Evolutionary conservation across 2,888 invertebrate species (phyloP), one percentile per base, ranked within the genome.

Genomic region (Atherix ibis): DNA sequence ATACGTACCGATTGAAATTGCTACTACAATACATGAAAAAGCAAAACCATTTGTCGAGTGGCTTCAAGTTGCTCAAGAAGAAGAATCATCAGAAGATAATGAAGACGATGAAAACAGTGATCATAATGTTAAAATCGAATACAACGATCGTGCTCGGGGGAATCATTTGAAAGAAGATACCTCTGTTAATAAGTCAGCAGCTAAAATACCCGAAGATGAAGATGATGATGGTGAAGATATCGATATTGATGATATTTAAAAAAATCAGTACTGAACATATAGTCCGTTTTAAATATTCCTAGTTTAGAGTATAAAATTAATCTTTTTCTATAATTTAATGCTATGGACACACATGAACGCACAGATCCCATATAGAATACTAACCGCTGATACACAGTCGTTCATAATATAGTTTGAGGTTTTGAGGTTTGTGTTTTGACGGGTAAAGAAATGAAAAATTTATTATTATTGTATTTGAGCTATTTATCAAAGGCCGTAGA

Each of bases 1-100:
- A 63, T 92, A 89, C 62, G 92, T 94, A 31, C 69, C 78, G 37
- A 83, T 83, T 56, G 95, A 97, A 58, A 63, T 92, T 39, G 79
- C 83, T 40, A 78, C 81, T 40, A 91, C 95, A 57, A 91, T 98
- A 54, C 83, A 89, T 47, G 77, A 80, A 43, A 82, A 84, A 53
- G 94, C 92, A 34, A 76, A 79, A 52, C 91, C 91, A 37, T 92
- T 98, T 64, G 73, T 98, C 41, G 88, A 81, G 52, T 98, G 98
- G 98, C 71, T 98, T 48, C 76, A 84, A 58, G 92, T 97, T 57
- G 97, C 97, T 39, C 94, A 94, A 54, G 94, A 94, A 59, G 89
- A 89, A 55, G 81, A 81, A 43, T 80, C 79, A 16, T 80, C 76
- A n/a, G 73, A 73, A 26, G 76, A 74, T 17, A 75, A 76, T 36